Evolutionary conservation across 2,113 vertebrate genomes (phyloP).

Genomic region (Carassius carassius): DNA sequence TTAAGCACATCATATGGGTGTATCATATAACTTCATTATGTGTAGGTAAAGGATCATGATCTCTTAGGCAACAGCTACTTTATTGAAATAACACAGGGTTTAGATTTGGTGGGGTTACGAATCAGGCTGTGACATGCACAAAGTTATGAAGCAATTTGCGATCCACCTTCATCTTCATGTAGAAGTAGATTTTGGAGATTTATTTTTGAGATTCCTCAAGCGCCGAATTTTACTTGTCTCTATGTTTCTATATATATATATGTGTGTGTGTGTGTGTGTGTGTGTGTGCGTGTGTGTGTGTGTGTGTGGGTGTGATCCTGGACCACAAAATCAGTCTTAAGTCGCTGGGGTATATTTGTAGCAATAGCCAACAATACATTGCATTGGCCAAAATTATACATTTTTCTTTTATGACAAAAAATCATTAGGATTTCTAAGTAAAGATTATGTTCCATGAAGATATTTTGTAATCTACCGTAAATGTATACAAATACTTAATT

Average conservation of each 20-base stretch:
- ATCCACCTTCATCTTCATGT: not conserved
- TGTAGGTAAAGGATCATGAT: constrained; percentile 5
- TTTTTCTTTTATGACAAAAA: no score
- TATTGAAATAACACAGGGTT: not conserved
- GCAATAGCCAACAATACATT: no score
- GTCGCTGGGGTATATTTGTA: no score
- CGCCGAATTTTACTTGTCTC: not conserved
- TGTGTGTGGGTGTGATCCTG: no score
- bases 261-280: no score
- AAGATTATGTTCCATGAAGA: no score
- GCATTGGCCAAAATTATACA: no score
- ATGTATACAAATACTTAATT: no score
- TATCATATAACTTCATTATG: not conserved
- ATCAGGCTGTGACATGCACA: constrained; percentile 14
- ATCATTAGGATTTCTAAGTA: no score
- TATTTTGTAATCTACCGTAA: no score
- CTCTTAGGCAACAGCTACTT: constrained; percentile 18
- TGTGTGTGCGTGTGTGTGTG: no score
- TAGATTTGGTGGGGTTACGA: not conserved
- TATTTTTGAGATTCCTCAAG: not conserved
- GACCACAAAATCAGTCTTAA: no score
- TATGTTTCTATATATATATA: not conserved
- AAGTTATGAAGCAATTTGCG: not conserved
- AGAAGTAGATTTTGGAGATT: not conserved
- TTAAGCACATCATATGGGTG: not conserved